phyloP scores from a whole-genome alignment of 2,113 vertebrate species.

The Melanerpes formicivorus region DNA sequence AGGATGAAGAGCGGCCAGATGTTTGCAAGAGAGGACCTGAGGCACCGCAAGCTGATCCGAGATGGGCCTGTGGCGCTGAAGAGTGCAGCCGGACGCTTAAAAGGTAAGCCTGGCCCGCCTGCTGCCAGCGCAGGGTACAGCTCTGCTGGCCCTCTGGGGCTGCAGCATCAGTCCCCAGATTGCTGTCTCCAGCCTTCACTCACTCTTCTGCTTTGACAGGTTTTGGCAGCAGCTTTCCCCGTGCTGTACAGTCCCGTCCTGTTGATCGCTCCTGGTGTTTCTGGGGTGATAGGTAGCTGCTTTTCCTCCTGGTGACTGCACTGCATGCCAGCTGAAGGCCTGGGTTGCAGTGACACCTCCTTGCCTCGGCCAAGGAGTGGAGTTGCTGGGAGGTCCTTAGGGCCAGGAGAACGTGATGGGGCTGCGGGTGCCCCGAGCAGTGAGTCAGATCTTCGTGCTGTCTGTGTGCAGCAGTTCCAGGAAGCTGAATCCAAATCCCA shows the following conservation, averaged over 20 bases:
- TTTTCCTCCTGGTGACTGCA: not conserved
- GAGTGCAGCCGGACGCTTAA: conserved; percentile 83
- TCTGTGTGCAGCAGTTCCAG: accelerated
- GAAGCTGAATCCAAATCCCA: not conserved
- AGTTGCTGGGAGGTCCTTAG: not conserved
- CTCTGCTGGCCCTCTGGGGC: not conserved
- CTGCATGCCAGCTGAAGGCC: not conserved
- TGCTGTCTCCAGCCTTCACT: not conserved
- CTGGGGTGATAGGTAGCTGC: not conserved
- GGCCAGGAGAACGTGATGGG: accelerated
- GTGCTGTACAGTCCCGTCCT: accelerated
- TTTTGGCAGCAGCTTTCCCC: not conserved
- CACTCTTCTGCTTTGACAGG: not conserved
- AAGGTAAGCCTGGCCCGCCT: conserved; percentile 76
- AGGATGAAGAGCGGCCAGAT: conserved; percentile 96
- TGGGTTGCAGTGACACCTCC: not conserved
- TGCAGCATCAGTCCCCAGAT: not conserved
- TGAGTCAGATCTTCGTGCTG: accelerated
- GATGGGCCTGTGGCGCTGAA: conserved; percentile 90
- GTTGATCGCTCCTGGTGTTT: accelerated
- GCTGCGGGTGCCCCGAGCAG: not conserved
- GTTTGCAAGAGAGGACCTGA: conserved; percentile 92
- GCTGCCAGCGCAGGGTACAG: not conserved
- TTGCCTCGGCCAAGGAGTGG: not conserved
- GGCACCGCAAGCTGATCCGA: conserved; percentile 87